phyloP scores from a whole-genome alignment of 35 echinoderm and acorn worm genomes.

The Anneissia japonica region DNA sequence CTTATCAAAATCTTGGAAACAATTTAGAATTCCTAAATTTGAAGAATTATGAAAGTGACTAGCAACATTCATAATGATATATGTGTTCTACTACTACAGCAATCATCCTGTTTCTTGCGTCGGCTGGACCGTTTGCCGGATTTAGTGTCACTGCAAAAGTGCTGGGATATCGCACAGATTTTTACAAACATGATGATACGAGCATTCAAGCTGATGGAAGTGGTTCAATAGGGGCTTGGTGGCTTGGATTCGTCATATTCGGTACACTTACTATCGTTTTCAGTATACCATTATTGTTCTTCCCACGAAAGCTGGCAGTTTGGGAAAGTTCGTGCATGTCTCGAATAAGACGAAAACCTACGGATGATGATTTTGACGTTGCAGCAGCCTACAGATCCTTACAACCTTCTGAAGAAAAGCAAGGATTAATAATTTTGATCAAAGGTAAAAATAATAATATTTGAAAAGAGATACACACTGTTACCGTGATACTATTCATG shows the following conservation, averaged over 20 bases:
- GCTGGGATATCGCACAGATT: not conserved
- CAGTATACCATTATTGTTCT: constrained; percentile 71
- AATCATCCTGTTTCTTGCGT: not conserved
- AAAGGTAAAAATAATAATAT: too few relatives aligned
- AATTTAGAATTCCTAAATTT: too few relatives aligned
- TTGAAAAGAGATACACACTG: too few relatives aligned
- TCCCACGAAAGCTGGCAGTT: constrained; percentile 20
- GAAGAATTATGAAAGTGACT: too few relatives aligned
- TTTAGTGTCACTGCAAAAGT: not conserved
- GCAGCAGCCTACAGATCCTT: not conserved
- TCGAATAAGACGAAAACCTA: not conserved
- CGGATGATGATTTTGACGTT: not conserved
- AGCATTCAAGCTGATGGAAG: not conserved
- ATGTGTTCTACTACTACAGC: too few relatives aligned
- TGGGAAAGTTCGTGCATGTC: not conserved
- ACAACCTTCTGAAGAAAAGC: not conserved
- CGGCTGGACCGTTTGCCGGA: not conserved
- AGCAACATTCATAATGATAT: too few relatives aligned
- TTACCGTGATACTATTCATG: too few relatives aligned
- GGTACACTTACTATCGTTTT: constrained; percentile 35
- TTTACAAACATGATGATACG: not conserved
- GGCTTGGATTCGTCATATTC: constrained; percentile 71
- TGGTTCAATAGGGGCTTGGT: constrained; percentile 77
- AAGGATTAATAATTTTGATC: not conserved
- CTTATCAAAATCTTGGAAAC: too few relatives aligned